Evolutionary conservation across 2,797 vertebrate species (phyloP), one percentile per base, ranked within the genome.

Genomic region (Coregonus sp.): DNA sequence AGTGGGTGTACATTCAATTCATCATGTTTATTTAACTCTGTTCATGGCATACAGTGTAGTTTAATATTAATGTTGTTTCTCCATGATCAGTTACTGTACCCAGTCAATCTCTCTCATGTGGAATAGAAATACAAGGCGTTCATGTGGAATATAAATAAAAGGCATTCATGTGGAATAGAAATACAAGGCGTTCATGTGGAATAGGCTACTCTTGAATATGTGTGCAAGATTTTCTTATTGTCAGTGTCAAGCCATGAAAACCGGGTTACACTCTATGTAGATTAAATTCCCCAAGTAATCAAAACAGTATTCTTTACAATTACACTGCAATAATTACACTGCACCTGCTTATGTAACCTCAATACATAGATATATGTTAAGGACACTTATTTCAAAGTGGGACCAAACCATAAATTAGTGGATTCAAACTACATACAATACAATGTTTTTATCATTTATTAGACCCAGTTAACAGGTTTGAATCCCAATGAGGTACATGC

Each of bases 1-100:
- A 35, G 14, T 59, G 15, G 37, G 11, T 73, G 33, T 20, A 20
- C 68, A 37, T 63, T 74, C 16, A 25, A 74, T 66, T 15, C 15
- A 59, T 63, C 59, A 74, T 65, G 9, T 74, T 65, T 74, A 65
- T 74, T 74, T 65, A 65, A 74, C 73, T 25, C 33, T 6, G n/a
- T 15, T 12, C 73, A 59, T 54, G 52, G 16, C 35, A 40, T 25
- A 25, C 37, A 74, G n/a, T 59, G 14, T 63, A 40, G 51, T 56
- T 73, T 40, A 40, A 74, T 47, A 74, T 74, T 40, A 74, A 65
- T 65, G 54, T 37, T 20, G 31, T 65, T 63, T 74, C 33, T 54
- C 56, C 72, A 61, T 63, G 20, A 74, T 65, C 56, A 59, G 18
- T 63, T 15, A 40, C 18, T 74, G 56, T 74, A 52, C 12, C 16